phyloP scores from a whole-genome alignment of 2,888 invertebrate genomes.

The Steinernema carpocapsae region DNA sequence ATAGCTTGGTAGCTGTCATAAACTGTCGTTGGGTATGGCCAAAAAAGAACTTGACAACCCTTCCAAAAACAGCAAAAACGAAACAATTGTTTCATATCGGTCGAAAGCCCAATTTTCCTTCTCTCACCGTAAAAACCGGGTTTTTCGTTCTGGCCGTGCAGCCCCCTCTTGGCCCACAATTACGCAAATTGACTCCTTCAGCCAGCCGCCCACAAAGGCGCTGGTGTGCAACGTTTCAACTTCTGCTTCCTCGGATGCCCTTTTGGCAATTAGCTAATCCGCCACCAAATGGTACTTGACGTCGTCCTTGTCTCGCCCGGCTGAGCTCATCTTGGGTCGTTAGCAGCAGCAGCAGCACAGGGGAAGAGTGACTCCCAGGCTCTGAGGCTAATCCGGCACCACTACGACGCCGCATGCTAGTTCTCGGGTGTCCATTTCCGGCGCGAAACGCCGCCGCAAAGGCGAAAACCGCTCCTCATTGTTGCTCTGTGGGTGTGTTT shows the following conservation, averaged over 20 bases:
- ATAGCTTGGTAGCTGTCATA: no score
- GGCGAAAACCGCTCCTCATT: not conserved
- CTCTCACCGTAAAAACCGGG: no score
- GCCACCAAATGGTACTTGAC: constrained; percentile 23
- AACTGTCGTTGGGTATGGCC: no score
- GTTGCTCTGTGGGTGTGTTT: no score
- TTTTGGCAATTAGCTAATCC: constrained; percentile 25
- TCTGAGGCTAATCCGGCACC: constrained; percentile 10
- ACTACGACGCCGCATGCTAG: not conserved
- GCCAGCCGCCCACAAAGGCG: not conserved
- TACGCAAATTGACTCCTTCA: constrained; percentile 30
- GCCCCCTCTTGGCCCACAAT: constrained; percentile 4
- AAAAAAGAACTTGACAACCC: no score
- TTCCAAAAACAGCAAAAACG: no score
- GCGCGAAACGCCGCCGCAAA: not conserved
- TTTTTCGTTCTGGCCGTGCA: no score
- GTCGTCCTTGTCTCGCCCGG: not conserved
- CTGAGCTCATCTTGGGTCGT: not conserved
- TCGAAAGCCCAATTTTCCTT: no score
- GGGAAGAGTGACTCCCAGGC: no score
- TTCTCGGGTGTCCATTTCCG: constrained; percentile 27
- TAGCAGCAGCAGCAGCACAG: no score
- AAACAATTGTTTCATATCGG: no score
- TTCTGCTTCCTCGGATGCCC: constrained; percentile 6
- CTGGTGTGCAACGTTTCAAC: constrained; percentile 27